These are phyloP conservation scores for Tympanuchus pallidicinctus DNA, from an alignment of 2,113 vertebrate species.

Conservation along the genomic window DNA sequence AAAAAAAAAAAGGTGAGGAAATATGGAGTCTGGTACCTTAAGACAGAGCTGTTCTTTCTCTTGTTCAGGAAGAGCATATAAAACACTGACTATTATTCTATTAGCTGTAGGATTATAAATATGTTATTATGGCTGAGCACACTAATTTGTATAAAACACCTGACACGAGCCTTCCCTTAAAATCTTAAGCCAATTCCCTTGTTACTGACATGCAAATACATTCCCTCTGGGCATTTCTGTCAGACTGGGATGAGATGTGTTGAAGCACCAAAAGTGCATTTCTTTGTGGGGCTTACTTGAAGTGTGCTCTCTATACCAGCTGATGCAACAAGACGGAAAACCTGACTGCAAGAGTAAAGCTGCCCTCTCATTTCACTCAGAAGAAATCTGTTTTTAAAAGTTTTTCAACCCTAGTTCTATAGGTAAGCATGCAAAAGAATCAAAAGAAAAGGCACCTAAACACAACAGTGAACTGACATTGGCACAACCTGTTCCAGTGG, in stretches of 20 bases:
- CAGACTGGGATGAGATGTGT: rapidly evolving
- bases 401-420: background rate
- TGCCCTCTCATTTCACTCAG: background rate
- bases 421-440: background rate
- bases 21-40: background rate
- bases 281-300: background rate
- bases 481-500: background rate
- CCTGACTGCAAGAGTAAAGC: background rate
- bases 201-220: background rate
- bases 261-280: background rate
- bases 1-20: background rate
- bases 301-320: rapidly evolving
- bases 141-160: background rate
- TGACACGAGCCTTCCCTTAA: background rate
- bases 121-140: background rate
- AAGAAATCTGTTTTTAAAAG: background rate
- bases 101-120: background rate
- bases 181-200: background rate
- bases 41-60: background rate
- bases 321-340: background rate
- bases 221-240: background rate
- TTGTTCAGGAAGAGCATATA: background rate
- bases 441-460: background rate
- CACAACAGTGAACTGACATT: background rate
- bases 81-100: background rate